These are phyloP conservation scores for Trogon melanurus DNA, from an alignment of 2,113 vertebrate genomes.

Conservation along the genomic window DNA sequence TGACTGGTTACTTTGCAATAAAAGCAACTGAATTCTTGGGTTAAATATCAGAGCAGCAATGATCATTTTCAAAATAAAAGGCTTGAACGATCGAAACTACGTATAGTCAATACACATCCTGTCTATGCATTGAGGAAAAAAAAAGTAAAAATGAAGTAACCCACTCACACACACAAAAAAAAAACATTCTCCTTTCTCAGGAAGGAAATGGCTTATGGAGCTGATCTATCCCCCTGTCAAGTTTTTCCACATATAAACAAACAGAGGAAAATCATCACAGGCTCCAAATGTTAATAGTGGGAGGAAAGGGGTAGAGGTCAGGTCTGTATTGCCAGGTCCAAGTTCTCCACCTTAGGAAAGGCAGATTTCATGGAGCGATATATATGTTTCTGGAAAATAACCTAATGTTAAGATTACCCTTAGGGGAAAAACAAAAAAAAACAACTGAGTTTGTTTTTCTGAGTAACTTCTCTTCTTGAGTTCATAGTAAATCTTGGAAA, in stretches of 20 bases:
- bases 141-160: too few relatives aligned
- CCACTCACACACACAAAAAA: not conserved
- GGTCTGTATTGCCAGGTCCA: not conserved
- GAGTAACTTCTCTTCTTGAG: not conserved
- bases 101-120: rapidly evolving
- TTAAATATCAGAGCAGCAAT: not conserved
- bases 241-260: not conserved
- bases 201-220: not conserved
- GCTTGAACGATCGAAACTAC: not conserved
- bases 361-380: not conserved
- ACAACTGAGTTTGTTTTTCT: not conserved
- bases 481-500: not conserved
- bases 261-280: not conserved
- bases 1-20: not conserved
- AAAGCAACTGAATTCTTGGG: not conserved
- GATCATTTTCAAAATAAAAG: not conserved
- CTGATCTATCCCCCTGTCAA: not conserved
- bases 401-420: not conserved
- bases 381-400: not conserved
- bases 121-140: not conserved
- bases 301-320: not conserved
- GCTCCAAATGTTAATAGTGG: not conserved
- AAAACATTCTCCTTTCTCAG: not conserved
- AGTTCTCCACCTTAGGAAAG: not conserved
- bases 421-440: not conserved